Evolutionary conservation across 2,888 invertebrate species (phyloP).

Genomic region (Eucera pruinosa): DNA sequence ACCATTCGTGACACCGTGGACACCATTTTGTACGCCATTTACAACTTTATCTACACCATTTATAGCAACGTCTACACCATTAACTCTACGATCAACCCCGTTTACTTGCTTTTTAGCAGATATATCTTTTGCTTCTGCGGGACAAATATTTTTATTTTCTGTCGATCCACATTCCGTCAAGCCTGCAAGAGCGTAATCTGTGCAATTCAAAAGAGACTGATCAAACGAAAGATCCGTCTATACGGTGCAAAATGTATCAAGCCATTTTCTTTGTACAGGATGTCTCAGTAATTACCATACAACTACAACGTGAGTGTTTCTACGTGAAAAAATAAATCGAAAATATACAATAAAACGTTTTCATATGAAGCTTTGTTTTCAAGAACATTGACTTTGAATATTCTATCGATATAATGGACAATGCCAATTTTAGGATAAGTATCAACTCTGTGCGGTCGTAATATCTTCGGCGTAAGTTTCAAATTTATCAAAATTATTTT

Average conservation of each 20-base stretch:
- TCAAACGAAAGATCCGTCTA: conserved; percentile 50
- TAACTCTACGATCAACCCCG: conserved; percentile 64
- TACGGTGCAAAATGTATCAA: not conserved
- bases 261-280: not conserved
- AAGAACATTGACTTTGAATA: too few relatives aligned
- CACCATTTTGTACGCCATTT: conserved; percentile 61
- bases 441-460: too few relatives aligned
- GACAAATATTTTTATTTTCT: conserved; percentile 55
- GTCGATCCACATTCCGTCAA: conserved; percentile 60
- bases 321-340: too few relatives aligned
- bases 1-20: conserved; percentile 59
- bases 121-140: conserved; percentile 60
- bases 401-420: too few relatives aligned
- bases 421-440: too few relatives aligned
- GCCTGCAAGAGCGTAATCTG: conserved; percentile 73
- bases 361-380: too few relatives aligned
- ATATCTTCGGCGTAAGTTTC: too few relatives aligned
- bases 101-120: conserved; percentile 66
- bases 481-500: too few relatives aligned
- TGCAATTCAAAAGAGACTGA: conserved; percentile 63
- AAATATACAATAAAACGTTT: too few relatives aligned
- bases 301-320: too few relatives aligned
- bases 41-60: conserved; percentile 63
- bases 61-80: conserved; percentile 46
- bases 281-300: too few relatives aligned